Evolutionary conservation across 2,888 invertebrate species (phyloP).

Genomic region (Parnassius apollo): DNA sequence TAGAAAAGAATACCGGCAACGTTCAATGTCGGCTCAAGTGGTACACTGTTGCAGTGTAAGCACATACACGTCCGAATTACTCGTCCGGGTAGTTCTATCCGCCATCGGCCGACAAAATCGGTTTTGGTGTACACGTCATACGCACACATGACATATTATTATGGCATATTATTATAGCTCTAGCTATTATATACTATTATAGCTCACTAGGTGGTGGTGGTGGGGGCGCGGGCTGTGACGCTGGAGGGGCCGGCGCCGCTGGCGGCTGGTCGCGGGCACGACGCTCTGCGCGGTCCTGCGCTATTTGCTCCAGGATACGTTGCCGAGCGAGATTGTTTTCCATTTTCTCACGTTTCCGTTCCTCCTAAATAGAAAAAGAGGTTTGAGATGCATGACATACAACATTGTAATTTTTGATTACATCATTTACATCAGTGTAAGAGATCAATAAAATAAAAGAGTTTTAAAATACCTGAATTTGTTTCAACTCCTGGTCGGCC

Average conservation of each 20-base stretch:
- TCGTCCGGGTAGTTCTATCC: too few relatives aligned
- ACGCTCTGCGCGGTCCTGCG: constrained; percentile 89
- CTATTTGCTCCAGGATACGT: constrained; percentile 90
- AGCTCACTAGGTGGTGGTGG: constrained; percentile 38
- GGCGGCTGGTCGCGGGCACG: constrained; percentile 56
- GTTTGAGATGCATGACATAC: too few relatives aligned
- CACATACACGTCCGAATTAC: too few relatives aligned
- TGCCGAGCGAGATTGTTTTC: constrained; percentile 89
- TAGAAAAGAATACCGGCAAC: too few relatives aligned
- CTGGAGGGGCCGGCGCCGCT: constrained; percentile 27
- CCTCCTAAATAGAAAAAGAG: constrained; percentile 67
- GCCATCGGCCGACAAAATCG: too few relatives aligned
- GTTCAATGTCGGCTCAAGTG: too few relatives aligned
- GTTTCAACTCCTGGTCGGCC: constrained; percentile 87
- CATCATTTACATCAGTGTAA: too few relatives aligned
- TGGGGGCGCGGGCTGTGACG: constrained; percentile 21
- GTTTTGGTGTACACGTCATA: too few relatives aligned
- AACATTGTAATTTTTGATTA: too few relatives aligned
- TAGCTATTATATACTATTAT: neutral
- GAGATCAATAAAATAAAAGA: neutral
- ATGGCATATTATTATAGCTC: too few relatives aligned
- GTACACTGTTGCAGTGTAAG: too few relatives aligned
- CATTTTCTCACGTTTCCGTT: constrained; percentile 87
- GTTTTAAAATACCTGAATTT: constrained; percentile 71
- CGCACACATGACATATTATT: too few relatives aligned